A percentile compares a stretch with the other conserved stretches of the same genome.
Evolutionary conservation across 2,888 invertebrate genomes (phyloP).

Genomic region (Mamestra brassicae): DNA sequence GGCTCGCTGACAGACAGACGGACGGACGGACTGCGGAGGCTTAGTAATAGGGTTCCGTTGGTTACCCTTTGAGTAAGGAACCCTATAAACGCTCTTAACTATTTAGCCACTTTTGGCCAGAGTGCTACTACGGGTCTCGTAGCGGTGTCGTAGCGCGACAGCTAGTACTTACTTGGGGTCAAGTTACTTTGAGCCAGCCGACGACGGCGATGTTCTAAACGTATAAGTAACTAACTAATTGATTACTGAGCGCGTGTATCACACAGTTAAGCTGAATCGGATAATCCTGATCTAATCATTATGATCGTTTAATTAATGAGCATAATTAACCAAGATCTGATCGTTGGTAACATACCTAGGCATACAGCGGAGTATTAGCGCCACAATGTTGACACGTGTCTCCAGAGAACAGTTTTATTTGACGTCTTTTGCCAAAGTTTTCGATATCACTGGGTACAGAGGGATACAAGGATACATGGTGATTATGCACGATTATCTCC

Average conservation of each 20-base stretch:
- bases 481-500: conserved; percentile 25
- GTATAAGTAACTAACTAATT: neutral
- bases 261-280: conserved; percentile 3
- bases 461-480: neutral
- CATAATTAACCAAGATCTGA: too few species aligned
- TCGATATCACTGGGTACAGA: neutral
- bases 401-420: neutral
- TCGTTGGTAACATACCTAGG: neutral
- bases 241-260: neutral
- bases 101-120: too few species aligned
- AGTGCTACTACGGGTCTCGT: too few species aligned
- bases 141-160: too few species aligned
- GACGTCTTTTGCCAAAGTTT: neutral
- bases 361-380: neutral
- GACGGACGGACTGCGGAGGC: too few species aligned
- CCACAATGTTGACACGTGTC: neutral
- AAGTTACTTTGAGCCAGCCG: too few species aligned
- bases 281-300: conserved; percentile 5
- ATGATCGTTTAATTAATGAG: conserved; percentile 12
- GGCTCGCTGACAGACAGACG: too few species aligned
- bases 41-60: too few species aligned
- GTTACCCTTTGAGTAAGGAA: too few species aligned
- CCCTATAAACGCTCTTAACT: too few species aligned
- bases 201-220: neutral
- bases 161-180: too few species aligned